Evolutionary conservation across 2,888 invertebrate genomes (phyloP).

Genomic region (Xanthia icteritia): DNA sequence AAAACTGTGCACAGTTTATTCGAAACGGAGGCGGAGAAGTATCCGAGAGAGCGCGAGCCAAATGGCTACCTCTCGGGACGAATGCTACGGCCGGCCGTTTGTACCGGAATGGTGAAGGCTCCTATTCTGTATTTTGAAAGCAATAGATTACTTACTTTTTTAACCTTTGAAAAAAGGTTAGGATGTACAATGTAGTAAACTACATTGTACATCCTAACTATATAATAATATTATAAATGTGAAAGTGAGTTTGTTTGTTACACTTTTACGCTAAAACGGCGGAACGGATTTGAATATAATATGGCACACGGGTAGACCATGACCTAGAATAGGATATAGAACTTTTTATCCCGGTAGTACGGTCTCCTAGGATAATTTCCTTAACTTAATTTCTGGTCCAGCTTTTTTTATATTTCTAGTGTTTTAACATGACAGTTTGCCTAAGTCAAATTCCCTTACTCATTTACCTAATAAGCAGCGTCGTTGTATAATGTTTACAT

Average conservation of each 20-base stretch:
- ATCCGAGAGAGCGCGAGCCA: slow-evolving; percentile 82
- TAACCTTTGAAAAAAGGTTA: too few relatives aligned
- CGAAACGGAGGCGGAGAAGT: slow-evolving; percentile 84
- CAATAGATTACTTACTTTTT: slow-evolving; percentile 30
- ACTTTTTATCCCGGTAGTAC: too few relatives aligned
- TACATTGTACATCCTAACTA: too few relatives aligned
- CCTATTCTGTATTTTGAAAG: slow-evolving; percentile 75
- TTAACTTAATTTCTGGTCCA: too few relatives aligned
- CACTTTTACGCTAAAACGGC: too few relatives aligned
- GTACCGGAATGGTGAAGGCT: slow-evolving; percentile 78
- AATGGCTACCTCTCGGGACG: slow-evolving; percentile 86
- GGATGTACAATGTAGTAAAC: too few relatives aligned
- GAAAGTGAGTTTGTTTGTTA: too few relatives aligned
- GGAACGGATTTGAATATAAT: too few relatives aligned
- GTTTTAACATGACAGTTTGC: background rate
- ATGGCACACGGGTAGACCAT: too few relatives aligned
- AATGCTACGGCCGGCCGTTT: slow-evolving; percentile 86
- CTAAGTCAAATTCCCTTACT: background rate
- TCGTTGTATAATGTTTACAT: slow-evolving; percentile 3
- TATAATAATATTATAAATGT: too few relatives aligned
- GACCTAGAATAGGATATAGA: too few relatives aligned
- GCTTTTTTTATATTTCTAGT: background rate
- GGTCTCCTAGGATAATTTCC: too few relatives aligned
- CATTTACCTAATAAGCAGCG: background rate
- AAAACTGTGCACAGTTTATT: slow-evolving; percentile 86